Evolutionary conservation across 2,888 invertebrate species (phyloP).

Genomic region (Volucella inflata): DNA sequence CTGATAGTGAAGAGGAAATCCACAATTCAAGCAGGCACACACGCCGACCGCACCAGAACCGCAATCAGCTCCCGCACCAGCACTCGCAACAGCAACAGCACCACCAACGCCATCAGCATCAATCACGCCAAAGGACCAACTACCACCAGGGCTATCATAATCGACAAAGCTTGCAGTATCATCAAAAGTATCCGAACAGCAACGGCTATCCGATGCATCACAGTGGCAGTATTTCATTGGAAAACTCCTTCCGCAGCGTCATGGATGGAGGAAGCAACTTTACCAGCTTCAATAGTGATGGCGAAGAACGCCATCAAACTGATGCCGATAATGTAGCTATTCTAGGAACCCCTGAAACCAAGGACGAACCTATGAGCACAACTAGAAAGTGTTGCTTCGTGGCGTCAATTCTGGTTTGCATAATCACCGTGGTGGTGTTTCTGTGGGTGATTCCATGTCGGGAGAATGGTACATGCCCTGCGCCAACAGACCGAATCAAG

Average conservation of each 20-base stretch:
- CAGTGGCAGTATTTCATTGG: slow-evolving; percentile 77
- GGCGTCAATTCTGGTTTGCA: slow-evolving; percentile 88
- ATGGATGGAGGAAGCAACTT: slow-evolving; percentile 81
- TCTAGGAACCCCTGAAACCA: slow-evolving; percentile 83
- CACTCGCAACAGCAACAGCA: slow-evolving; percentile 76
- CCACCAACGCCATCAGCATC: slow-evolving; percentile 75
- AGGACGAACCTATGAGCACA: slow-evolving; percentile 87
- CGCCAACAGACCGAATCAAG: slow-evolving; percentile 85
- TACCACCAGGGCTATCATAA: slow-evolving; percentile 68
- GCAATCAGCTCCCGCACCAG: slow-evolving; percentile 76
- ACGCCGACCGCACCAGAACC: slow-evolving; percentile 76
- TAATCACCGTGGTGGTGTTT: slow-evolving; percentile 89
- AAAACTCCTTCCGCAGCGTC: slow-evolving; percentile 82
- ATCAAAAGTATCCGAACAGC: slow-evolving; percentile 59
- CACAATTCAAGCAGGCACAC: slow-evolving; percentile 79
- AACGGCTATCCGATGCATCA: slow-evolving; percentile 68
- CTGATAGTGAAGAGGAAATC: slow-evolving; percentile 90
- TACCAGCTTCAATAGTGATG: slow-evolving; percentile 82
- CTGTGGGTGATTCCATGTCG: slow-evolving; percentile 91
- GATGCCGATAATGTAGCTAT: slow-evolving; percentile 83
- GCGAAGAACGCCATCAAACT: slow-evolving; percentile 80
- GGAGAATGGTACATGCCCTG: slow-evolving; percentile 88
- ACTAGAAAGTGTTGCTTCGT: slow-evolving; percentile 88
- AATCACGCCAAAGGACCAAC: slow-evolving; percentile 46
- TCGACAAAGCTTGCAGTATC: slow-evolving; percentile 68